A percentile compares a stretch with the other conserved stretches of the same genome.
phyloP scores from a whole-genome alignment of 2,888 invertebrate species.

The Embidobia sp. region DNA sequence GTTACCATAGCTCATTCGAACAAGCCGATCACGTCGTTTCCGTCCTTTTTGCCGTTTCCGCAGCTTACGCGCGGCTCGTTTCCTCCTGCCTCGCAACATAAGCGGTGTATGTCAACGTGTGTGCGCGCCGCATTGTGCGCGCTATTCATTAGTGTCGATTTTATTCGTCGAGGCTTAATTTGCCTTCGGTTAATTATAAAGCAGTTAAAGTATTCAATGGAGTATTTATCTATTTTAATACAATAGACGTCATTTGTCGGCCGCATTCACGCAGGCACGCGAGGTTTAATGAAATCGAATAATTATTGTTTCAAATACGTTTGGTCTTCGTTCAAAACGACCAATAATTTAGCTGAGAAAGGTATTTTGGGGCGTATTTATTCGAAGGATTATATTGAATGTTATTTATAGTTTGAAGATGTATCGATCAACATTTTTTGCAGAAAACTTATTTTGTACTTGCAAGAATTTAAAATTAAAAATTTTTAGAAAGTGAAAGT shows the following conservation, averaged over 20 bases:
- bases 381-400: no score
- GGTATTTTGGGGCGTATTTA: no score
- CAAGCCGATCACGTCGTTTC: slow-evolving; percentile 65
- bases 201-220: slow-evolving; percentile 46
- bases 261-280: slow-evolving; percentile 8
- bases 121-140: slow-evolving; percentile 39
- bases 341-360: slow-evolving; percentile 1
- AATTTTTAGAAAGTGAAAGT: no score
- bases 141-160: slow-evolving; percentile 58
- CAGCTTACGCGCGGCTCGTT: slow-evolving; percentile 58
- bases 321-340: slow-evolving; percentile 8
- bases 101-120: slow-evolving; percentile 50
- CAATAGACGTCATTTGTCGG: slow-evolving; percentile 54
- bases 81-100: slow-evolving; percentile 51
- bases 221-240: slow-evolving; percentile 53
- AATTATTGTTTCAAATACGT: not conserved
- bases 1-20: slow-evolving; percentile 58
- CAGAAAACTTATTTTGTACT: no score
- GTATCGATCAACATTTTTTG: no score
- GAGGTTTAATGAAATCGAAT: slow-evolving; percentile 19
- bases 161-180: slow-evolving; percentile 45
- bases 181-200: slow-evolving; percentile 56
- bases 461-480: no score
- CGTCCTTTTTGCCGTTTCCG: slow-evolving; percentile 64
- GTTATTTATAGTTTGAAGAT: no score